phyloP scores from a whole-genome alignment of 2,113 vertebrate species.

The Vulpes vulpes region DNA sequence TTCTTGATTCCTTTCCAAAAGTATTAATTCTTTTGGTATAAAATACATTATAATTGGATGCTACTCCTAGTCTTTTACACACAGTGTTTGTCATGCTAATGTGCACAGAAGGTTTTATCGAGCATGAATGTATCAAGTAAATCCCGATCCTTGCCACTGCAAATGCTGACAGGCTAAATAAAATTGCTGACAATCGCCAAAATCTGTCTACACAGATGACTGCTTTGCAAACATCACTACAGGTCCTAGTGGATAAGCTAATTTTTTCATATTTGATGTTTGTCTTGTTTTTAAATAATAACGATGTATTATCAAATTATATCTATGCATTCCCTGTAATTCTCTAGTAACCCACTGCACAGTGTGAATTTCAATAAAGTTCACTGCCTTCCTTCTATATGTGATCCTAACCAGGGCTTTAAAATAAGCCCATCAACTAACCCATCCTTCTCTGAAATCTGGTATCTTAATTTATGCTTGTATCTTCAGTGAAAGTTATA shows the following conservation, averaged over 20 bases:
- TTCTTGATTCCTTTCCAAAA: constrained; percentile 42
- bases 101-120: constrained; percentile 70
- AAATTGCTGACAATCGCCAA: constrained; percentile 70
- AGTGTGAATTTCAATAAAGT: constrained; percentile 47
- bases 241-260: constrained; percentile 22
- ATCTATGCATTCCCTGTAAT: background rate
- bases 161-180: constrained; percentile 69
- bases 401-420: constrained; percentile 49
- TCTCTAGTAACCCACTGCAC: background rate
- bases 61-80: background rate
- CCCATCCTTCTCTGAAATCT: background rate
- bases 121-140: constrained; percentile 59
- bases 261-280: constrained; percentile 7
- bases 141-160: constrained; percentile 30
- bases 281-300: constrained; percentile 37
- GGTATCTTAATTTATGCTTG: background rate
- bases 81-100: background rate
- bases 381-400: background rate
- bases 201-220: constrained; percentile 50
- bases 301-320: background rate
- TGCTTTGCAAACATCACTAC: constrained; percentile 34
- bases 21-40: constrained; percentile 25
- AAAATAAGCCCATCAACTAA: constrained; percentile 45
- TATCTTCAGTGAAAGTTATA: constrained; percentile 5
- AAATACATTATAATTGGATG: constrained; percentile 56